phyloP scores from a whole-genome alignment of 2,113 vertebrate species.

The Uria aalge region DNA sequence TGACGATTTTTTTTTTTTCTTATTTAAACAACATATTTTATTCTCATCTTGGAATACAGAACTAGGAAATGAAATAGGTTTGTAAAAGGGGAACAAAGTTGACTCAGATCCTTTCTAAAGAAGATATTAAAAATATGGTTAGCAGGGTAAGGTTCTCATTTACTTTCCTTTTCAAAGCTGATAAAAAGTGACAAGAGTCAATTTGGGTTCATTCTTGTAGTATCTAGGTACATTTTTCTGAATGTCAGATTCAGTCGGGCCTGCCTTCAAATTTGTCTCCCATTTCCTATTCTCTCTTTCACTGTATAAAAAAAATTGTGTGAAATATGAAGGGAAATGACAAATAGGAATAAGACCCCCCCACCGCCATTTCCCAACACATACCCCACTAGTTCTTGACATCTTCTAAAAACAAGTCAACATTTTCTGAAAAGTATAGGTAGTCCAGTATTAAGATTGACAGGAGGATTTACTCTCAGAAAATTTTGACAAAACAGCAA shows the following conservation, averaged over 20 bases:
- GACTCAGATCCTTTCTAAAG: not conserved
- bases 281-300: not conserved
- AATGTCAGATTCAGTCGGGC: not conserved
- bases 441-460: not conserved
- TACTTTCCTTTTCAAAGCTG: not conserved
- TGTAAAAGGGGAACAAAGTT: not conserved
- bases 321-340: not conserved
- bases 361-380: not conserved
- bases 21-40: constrained; percentile 25
- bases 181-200: constrained; percentile 5
- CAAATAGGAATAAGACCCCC: not conserved
- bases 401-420: not conserved
- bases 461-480: not conserved
- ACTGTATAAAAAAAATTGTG: accelerated
- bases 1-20: not conserved
- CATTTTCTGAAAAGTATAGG: not conserved
- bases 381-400: not conserved
- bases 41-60: not conserved
- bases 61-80: not conserved
- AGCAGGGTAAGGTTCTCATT: not conserved
- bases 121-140: not conserved
- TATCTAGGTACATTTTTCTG: not conserved
- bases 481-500: not conserved
- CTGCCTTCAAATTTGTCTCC: not conserved
- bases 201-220: not conserved